Base-by-base conservation (phyloP, 2,888 invertebrate species). In the Heteromyza rotundicornis region DNA sequence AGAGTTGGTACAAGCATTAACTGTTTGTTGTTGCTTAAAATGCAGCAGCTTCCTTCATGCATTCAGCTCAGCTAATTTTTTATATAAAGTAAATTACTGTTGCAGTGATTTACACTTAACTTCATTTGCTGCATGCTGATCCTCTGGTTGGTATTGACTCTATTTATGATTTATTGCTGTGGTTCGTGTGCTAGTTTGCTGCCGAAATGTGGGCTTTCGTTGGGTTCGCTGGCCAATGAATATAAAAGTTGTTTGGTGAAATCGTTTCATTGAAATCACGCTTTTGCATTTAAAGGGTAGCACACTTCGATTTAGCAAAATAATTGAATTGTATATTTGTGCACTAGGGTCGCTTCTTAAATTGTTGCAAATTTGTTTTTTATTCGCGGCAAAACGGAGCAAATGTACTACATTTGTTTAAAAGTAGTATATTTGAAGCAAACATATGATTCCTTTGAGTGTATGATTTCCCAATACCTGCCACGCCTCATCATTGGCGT, bases 271-370 rank as follows among this genome's bases (percentile, higher is more conserved):
- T 19, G 3, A 17, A 47, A 52, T 52, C 62, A 62, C 62, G 62
- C 57, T 62, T 62, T 47, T 47, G 52, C 49, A 54, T 52, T 62
- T 62, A 62, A 62, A 53, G 52, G 54, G 62, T 62, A 62, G 57
- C 62, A 20, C 32, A 57, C 47, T 58, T 17, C 47, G 20, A 40
- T 40, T 40, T 40, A 40, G 10, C 16, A 7, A 40, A 40, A 40
- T 40, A 40, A 40, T n/a, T 7, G 12, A 7, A 3, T 40, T 40
- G 40, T n/a, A 3, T 40, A 40, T n/a, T 40, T 5, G 40, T n/a
- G 40, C 40, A 10, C 27, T 27, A n/a, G n/a, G n/a, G n/a, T n/a
- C n/a, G n/a, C n/a, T n/a, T n/a, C n/a, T n/a, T n/a, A n/a, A n/a
- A n/a, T n/a, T n/a, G n/a, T n/a, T n/a, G n/a, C n/a, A n/a, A n/a